Percentiles rank a stretch among this genome's conserved stretches.
Conservation (phyloP, 2,888 invertebrate species). For the Augiades crinisus region DNA sequence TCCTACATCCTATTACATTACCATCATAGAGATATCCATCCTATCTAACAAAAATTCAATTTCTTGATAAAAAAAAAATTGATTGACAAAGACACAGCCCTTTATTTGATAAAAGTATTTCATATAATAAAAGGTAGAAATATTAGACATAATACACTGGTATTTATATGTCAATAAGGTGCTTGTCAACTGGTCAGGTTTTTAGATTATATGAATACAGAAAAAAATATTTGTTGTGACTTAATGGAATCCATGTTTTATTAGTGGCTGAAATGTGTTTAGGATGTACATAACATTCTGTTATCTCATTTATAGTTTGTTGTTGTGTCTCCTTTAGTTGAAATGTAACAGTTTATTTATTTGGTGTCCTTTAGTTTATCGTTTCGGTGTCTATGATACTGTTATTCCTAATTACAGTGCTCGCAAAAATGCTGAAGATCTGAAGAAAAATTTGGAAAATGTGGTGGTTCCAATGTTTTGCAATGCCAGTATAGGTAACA, state of each 20-base stretch:
- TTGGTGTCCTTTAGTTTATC: slow-evolving; percentile 22
- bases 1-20: no score
- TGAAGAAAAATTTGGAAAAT: slow-evolving; percentile 95
- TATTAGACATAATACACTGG: no score
- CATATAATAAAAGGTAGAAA: no score
- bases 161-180: no score
- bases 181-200: not conserved
- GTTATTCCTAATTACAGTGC: slow-evolving; percentile 88
- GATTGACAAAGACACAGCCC: no score
- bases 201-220: not conserved
- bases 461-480: slow-evolving; percentile 99
- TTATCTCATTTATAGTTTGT: not conserved
- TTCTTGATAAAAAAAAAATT: no score
- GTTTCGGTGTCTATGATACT: slow-evolving; percentile 75
- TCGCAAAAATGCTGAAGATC: slow-evolving; percentile 95
- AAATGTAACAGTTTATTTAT: not conserved
- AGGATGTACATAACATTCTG: not conserved
- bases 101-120: no score
- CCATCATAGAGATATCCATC: no score
- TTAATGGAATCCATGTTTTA: not conserved
- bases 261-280: not conserved
- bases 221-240: not conserved
- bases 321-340: not conserved
- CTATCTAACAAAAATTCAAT: no score
- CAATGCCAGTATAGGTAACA: slow-evolving; percentile 90